Conservation (phyloP, 2,113 vertebrate genomes). For the Psittacula cyanocephala region DNA sequence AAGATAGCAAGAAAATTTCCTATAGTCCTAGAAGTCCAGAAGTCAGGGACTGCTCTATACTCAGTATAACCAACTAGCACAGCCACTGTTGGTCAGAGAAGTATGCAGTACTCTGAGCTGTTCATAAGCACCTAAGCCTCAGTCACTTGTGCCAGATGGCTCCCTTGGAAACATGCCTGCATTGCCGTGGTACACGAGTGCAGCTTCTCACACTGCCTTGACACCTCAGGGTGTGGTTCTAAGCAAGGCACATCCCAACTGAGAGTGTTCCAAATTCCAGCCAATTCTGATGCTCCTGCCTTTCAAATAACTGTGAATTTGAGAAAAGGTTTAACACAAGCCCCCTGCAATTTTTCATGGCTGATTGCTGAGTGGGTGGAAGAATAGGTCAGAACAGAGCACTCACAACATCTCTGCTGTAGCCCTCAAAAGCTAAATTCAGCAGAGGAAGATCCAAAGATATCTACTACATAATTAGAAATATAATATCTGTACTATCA, state of each 20-base stretch:
- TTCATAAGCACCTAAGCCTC: neutral
- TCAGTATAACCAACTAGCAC: neutral
- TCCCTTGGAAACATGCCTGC: neutral
- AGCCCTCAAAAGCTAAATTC: neutral
- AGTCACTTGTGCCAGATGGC: neutral
- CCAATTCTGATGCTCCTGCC: neutral
- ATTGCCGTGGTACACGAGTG: neutral
- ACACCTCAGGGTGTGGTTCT: neutral
- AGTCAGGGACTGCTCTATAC: neutral
- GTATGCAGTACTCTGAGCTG: neutral
- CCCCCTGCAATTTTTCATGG: neutral
- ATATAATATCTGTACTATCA: neutral
- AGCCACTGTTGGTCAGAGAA: neutral
- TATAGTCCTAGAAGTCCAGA: neutral
- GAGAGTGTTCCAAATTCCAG: neutral
- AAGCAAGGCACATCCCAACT: neutral
- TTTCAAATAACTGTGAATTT: slow-evolving; percentile 24
- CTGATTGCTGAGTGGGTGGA: slow-evolving; percentile 1
- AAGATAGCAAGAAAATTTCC: neutral
- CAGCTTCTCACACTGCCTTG: neutral
- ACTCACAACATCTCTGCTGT: neutral
- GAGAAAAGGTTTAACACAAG: slow-evolving; percentile 16
- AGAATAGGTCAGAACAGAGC: slow-evolving; percentile 2
- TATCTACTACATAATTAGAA: neutral
- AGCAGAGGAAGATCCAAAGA: neutral